Evolutionary conservation across 2,888 invertebrate species (phyloP), one percentile per base, ranked within the genome.

Genomic region (Amphimallon solstitiale): DNA sequence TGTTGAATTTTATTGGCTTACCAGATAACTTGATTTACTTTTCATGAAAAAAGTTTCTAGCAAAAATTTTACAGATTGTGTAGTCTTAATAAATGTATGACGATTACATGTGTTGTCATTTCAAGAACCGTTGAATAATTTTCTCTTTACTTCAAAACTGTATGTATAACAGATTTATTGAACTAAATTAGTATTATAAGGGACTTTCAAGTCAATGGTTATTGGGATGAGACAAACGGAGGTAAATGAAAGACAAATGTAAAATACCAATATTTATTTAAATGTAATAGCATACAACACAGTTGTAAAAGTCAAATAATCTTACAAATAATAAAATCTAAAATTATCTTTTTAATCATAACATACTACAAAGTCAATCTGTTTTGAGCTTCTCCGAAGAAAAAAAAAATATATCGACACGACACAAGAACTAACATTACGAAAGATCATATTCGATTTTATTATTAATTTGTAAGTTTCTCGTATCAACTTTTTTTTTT

Each of bases 281-380:
- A 80, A 80, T 78, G 79, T 80, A 79, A 81, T 81, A 81, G 80
- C 81, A 75, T 82, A 82, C 81, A 82, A 82, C 82, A 82, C 80
- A 81, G 80, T 81, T 80, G 80, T 79, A 78, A 78, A 77, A 61
- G 69, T 79, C 73, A 75, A 77, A 74, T 78, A 78, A 76, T 75
- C 75, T 74, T 79, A 77, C 74, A 78, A 78, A 72, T 72, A 75
- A 75, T 78, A 77, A 78, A 77, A 77, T 78, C 76, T 78, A 79
- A 80, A 80, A 74, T 75, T 77, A 79, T 77, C 76, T 74, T 75
- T 76, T 73, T 73, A 75, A 72, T 78, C 19, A 49, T 56, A 59
- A 59, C 63, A 51, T 73, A 61, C 61, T 48, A 63, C 15, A 48
- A 63, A 63, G 56, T 45, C 56, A 59, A 43, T 59, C 43, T 59